These are phyloP conservation scores for Argentina silus DNA, from an alignment of 2,797 vertebrate genomes.

Conservation along the genomic window DNA sequence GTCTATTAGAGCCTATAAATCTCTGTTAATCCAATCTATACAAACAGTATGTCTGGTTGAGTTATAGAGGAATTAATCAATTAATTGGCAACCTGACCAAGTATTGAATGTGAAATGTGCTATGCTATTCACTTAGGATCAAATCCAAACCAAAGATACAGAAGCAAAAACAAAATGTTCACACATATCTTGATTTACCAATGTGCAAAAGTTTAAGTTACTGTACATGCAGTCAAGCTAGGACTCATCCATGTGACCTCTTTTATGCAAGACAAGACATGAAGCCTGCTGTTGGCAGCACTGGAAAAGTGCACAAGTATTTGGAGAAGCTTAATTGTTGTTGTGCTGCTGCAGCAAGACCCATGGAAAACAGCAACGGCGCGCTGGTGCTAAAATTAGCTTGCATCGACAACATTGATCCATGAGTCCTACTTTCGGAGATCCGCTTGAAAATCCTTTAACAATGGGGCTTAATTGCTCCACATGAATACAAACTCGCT, in stretches of 20 bases:
- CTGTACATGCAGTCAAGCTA: not conserved
- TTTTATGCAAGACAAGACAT: conserved; percentile 29
- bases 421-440: conserved; percentile 55
- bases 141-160: not conserved
- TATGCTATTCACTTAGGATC: not conserved
- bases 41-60: no score
- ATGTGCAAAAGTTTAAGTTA: not conserved
- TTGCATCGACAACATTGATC: conserved; percentile 68
- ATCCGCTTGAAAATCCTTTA: conserved; percentile 44
- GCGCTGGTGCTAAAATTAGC: conserved; percentile 65
- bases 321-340: conserved; percentile 42
- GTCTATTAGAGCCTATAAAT: no score
- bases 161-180: not conserved
- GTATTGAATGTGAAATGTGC: not conserved
- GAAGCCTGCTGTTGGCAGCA: conserved; percentile 10
- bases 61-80: no score
- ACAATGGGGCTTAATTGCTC: conserved; percentile 43
- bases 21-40: no score
- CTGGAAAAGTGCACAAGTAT: conserved; percentile 24
- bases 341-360: conserved; percentile 31
- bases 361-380: conserved; percentile 46
- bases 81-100: not conserved
- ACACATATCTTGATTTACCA: not conserved
- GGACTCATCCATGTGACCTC: conserved; percentile 39
- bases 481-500: conserved; percentile 28